These are phyloP conservation scores for Danio albolineatus DNA, from an alignment of 2,797 vertebrate species.

Conservation along the genomic window DNA sequence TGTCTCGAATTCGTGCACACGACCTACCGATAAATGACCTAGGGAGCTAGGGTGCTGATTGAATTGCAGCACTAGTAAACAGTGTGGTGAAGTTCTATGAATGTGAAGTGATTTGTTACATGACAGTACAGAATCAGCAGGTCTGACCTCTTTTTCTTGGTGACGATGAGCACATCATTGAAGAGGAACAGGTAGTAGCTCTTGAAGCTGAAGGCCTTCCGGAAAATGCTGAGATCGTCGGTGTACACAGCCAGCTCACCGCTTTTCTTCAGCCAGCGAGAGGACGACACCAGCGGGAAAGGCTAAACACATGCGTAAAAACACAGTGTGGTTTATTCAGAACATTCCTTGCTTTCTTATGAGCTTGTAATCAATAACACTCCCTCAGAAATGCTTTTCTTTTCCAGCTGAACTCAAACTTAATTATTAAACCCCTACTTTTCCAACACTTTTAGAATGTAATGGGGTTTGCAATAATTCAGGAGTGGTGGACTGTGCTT, in stretches of 20 bases:
- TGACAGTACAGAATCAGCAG: neutral
- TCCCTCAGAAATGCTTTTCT: neutral
- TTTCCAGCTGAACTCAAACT: neutral
- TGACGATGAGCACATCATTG: conserved; percentile 92
- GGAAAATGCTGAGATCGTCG: conserved; percentile 87
- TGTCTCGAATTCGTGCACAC: too few relatives aligned
- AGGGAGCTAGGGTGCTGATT: too few relatives aligned
- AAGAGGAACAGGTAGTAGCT: conserved; percentile 91
- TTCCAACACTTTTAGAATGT: too few relatives aligned
- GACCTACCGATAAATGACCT: too few relatives aligned
- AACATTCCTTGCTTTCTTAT: too few relatives aligned
- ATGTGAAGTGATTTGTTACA: too few relatives aligned
- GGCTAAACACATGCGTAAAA: conserved; percentile 73
- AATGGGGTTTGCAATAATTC: too few relatives aligned
- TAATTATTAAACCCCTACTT: neutral
- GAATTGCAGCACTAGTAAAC: too few relatives aligned
- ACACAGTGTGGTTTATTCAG: too few relatives aligned
- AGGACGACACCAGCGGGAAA: conserved; percentile 89
- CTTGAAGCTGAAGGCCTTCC: conserved; percentile 84
- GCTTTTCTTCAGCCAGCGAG: conserved; percentile 91
- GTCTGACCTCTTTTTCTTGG: conserved; percentile 91
- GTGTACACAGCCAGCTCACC: conserved; percentile 83
- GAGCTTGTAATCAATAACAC: too few relatives aligned
- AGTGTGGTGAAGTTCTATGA: too few relatives aligned
- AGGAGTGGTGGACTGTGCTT: too few relatives aligned